Evolutionary conservation across 1,140 invertebrate genomes (phyloP).

Genomic region (Brachionus calyciflorus): DNA sequence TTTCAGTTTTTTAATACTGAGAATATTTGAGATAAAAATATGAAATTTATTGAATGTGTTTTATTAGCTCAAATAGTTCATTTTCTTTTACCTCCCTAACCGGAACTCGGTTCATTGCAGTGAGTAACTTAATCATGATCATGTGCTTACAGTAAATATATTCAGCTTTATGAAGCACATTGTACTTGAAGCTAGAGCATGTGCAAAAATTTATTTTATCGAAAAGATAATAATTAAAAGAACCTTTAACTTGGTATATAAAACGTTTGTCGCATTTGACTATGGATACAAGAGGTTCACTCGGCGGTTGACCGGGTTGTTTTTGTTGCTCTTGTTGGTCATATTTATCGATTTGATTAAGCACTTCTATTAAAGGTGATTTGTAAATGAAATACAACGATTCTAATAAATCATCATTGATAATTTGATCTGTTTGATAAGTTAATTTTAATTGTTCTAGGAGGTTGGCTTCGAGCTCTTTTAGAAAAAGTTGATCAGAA

Average conservation of each 20-base stretch:
- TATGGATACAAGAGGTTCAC: not conserved
- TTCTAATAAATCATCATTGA: constrained; percentile 40
- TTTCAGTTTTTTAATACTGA: not conserved
- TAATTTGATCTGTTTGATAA: constrained; percentile 19
- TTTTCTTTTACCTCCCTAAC: not conserved
- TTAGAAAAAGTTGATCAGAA: not conserved
- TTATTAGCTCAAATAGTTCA: constrained; percentile 25
- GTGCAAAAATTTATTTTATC: constrained; percentile 24
- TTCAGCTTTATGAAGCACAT: constrained; percentile 30
- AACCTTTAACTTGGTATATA: constrained; percentile 44
- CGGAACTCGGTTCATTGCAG: not conserved
- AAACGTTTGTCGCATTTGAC: not conserved
- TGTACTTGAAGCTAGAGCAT: constrained; percentile 37
- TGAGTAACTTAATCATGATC: constrained; percentile 22
- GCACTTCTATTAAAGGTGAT: not conserved
- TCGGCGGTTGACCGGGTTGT: too few relatives aligned
- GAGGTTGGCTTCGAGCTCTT: constrained; percentile 3
- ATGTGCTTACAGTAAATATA: constrained; percentile 42
- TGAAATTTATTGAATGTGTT: constrained; percentile 27
- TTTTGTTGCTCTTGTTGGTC: constrained; percentile 4
- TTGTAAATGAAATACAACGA: constrained; percentile 43
- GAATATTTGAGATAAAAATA: not conserved
- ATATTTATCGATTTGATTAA: constrained; percentile 16
- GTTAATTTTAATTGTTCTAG: constrained; percentile 8
- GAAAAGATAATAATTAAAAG: constrained; percentile 39